These are phyloP conservation scores for Aphidius ervi DNA, from an alignment of 1,140 invertebrate genomes.

Conservation along the genomic window DNA sequence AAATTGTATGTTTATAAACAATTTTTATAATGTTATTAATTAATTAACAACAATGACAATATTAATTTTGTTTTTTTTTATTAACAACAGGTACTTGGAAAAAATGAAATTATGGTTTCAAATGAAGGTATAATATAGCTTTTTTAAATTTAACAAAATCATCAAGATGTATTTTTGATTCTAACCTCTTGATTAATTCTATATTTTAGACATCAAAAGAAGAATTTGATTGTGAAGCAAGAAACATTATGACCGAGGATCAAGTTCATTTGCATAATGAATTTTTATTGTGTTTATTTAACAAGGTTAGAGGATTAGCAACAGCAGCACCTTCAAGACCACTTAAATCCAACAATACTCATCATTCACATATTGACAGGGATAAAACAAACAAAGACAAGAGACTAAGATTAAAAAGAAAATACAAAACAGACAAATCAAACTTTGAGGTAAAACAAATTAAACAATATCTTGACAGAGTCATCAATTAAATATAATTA, in stretches of 20 bases:
- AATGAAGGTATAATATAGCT: conserved; percentile 56
- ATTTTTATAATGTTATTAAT: neutral
- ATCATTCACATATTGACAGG: conserved; percentile 31
- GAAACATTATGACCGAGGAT: conserved; percentile 64
- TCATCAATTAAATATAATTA: neutral
- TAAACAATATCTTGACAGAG: neutral
- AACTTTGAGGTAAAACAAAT: conserved; percentile 61
- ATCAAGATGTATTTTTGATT: no score
- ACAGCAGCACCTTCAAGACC: conserved; percentile 55
- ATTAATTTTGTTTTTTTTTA: conserved; percentile 20
- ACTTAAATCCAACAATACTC: conserved; percentile 34
- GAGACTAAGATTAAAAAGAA: conserved; percentile 57
- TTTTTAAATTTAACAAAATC: neutral
- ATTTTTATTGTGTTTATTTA: conserved; percentile 73
- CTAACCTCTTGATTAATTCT: no score
- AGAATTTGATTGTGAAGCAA: conserved; percentile 73
- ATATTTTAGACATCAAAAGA: conserved; percentile 63
- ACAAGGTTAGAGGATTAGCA: conserved; percentile 69
- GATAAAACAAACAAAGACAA: conserved; percentile 52
- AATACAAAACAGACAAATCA: conserved; percentile 60
- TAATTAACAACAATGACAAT: neutral
- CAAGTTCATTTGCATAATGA: conserved; percentile 79
- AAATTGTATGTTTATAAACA: conserved; percentile 41
- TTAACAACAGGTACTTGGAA: conserved; percentile 57
- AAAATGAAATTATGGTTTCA: conserved; percentile 72